Conservation (phyloP, 2,888 invertebrate species). For the Xestoiulus laeticollis region DNA sequence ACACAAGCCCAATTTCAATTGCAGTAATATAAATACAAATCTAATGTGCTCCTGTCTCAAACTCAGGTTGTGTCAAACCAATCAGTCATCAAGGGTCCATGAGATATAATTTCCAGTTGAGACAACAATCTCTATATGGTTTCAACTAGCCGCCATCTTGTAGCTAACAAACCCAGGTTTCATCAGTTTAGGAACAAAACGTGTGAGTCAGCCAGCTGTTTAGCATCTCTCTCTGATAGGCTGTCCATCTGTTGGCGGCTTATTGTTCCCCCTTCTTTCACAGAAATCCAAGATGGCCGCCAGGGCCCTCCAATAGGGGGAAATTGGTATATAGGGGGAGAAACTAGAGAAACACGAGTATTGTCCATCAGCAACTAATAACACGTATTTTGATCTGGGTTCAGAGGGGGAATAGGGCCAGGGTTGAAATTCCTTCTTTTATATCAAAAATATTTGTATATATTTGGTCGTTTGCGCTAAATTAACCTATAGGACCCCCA, state of each 20-base stretch:
- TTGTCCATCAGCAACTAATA: constrained; percentile 43
- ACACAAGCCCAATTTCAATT: too few species aligned
- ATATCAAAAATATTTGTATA: not conserved
- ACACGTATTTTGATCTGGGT: constrained; percentile 22
- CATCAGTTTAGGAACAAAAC: not conserved
- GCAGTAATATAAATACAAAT: too few species aligned
- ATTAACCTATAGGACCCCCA: not conserved
- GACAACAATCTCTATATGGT: not conserved
- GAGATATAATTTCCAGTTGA: not conserved
- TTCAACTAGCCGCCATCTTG: constrained; percentile 24
- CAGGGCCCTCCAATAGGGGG: constrained; percentile 15
- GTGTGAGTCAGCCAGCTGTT: constrained; percentile 26
- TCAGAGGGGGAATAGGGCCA: not conserved
- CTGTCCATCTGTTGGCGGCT: constrained; percentile 47
- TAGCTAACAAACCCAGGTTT: not conserved
- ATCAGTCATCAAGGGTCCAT: not conserved
- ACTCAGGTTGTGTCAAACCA: too few species aligned
- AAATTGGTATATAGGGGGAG: not conserved
- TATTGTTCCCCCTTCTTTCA: constrained; percentile 44
- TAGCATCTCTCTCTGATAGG: constrained; percentile 42
- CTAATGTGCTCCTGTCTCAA: too few species aligned
- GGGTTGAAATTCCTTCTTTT: not conserved
- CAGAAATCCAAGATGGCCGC: constrained; percentile 17
- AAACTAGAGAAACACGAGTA: not conserved
- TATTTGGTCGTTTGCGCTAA: not conserved